A percentile compares a stretch with the other conserved stretches of the same genome.
These are phyloP conservation scores for Enteromius paludinosus DNA, from an alignment of 2,797 vertebrate genomes.

Conservation along the genomic window DNA sequence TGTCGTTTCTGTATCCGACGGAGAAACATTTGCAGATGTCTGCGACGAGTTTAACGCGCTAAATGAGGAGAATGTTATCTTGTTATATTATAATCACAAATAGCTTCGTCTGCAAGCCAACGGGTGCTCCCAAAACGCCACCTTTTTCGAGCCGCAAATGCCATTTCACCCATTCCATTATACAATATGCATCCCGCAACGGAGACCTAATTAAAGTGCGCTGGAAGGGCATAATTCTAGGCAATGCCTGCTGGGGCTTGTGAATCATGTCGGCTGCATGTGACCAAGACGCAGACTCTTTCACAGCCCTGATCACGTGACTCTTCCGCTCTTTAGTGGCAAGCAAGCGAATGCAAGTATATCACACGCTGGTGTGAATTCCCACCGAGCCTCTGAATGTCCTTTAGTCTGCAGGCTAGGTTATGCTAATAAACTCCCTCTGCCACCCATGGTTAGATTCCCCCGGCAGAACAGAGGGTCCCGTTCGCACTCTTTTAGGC, in stretches of 20 bases:
- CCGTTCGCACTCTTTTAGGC: not conserved
- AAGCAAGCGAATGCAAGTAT: constrained; percentile 42
- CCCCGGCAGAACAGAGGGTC: not conserved
- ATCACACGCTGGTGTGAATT: constrained; percentile 59
- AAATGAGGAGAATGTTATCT: not conserved
- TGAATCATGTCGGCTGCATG: constrained; percentile 52
- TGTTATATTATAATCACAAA: constrained; percentile 2
- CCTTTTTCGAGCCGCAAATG: constrained; percentile 24
- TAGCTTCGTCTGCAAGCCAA: constrained; percentile 7
- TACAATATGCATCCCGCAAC: constrained; percentile 18
- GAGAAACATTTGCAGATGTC: constrained; percentile 8
- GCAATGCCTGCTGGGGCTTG: constrained; percentile 51
- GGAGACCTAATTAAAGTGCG: constrained; percentile 47
- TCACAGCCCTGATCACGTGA: constrained; percentile 46
- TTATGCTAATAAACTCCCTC: constrained; percentile 41
- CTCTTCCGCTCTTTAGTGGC: constrained; percentile 16
- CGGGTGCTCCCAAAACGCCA: not conserved
- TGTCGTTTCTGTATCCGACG: not conserved
- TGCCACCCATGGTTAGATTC: constrained; percentile 4
- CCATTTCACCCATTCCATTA: constrained; percentile 19
- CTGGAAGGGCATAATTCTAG: constrained; percentile 49
- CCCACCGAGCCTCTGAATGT: constrained; percentile 52
- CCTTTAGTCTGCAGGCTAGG: constrained; percentile 44
- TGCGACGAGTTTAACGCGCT: not conserved
- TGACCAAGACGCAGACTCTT: constrained; percentile 44